Percentiles rank a stretch among this genome's conserved stretches.
These are phyloP conservation scores for Danaus plexippus DNA, from an alignment of 1,140 invertebrate genomes.

Conservation along the genomic window DNA sequence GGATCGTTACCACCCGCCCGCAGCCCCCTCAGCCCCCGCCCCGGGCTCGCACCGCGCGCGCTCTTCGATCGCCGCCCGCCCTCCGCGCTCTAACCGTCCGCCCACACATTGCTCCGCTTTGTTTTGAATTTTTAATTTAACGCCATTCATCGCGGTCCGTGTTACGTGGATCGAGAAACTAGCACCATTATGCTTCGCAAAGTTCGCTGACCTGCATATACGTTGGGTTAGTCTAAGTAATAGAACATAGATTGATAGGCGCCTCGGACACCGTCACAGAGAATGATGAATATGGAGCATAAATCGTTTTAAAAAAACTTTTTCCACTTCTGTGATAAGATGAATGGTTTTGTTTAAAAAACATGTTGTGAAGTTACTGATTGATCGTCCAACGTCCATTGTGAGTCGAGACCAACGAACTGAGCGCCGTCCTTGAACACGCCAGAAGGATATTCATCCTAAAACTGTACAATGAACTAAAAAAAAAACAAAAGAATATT, in stretches of 20 bases:
- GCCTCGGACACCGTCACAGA: too few species aligned
- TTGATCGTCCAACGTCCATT: too few species aligned
- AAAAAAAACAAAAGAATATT: too few species aligned
- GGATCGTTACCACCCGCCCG: slow-evolving; percentile 65
- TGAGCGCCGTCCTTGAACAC: neutral
- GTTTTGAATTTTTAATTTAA: slow-evolving; percentile 71
- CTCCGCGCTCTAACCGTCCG: slow-evolving; percentile 49
- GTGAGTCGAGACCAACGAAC: too few species aligned
- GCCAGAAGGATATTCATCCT: neutral
- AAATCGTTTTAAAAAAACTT: too few species aligned
- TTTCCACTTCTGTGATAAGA: too few species aligned
- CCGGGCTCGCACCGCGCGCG: slow-evolving; percentile 50
- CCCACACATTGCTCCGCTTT: slow-evolving; percentile 57
- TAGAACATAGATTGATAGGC: too few species aligned
- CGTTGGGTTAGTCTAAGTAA: too few species aligned
- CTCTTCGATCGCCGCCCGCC: slow-evolving; percentile 66
- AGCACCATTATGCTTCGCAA: slow-evolving; percentile 34
- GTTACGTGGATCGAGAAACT: slow-evolving; percentile 47
- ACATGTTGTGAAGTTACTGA: too few species aligned
- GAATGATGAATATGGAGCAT: too few species aligned
- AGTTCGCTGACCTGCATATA: slow-evolving; percentile 41
- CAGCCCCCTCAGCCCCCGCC: slow-evolving; percentile 34
- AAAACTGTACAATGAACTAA: too few species aligned
- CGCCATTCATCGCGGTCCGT: slow-evolving; percentile 56
- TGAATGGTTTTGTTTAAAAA: too few species aligned